Percentiles rank a stretch among this genome's conserved stretches.
These are phyloP conservation scores for Nettapus auritus DNA, from an alignment of 2,113 vertebrate genomes.

Conservation along the genomic window DNA sequence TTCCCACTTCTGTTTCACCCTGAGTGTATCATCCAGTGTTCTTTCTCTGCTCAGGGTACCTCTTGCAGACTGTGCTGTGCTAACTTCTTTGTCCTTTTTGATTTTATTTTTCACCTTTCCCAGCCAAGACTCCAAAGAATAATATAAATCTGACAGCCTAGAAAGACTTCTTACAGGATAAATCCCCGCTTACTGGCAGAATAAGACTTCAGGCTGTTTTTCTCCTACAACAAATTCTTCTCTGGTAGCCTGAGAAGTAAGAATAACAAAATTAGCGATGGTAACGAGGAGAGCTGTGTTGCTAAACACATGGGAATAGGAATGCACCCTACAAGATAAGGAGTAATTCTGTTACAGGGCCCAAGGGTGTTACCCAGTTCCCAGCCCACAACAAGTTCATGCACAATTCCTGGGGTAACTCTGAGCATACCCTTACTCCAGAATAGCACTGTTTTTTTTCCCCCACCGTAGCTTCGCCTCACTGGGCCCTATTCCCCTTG, in stretches of 20 bases:
- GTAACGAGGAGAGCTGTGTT: not conserved
- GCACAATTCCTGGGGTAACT: fast-evolving
- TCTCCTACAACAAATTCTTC: not conserved
- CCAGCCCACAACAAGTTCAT: not conserved
- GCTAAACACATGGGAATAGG: not conserved
- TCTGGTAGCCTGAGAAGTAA: not conserved
- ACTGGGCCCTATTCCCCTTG: not conserved
- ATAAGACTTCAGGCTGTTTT: not conserved
- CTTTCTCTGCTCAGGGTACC: conserved; percentile 26
- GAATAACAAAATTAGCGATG: not conserved
- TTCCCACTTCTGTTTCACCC: conserved; percentile 43
- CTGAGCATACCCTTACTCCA: not conserved
- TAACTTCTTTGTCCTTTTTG: conserved; percentile 50
- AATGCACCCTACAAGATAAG: not conserved
- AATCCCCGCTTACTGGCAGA: not conserved
- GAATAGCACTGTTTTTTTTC: not conserved
- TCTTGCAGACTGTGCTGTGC: not conserved
- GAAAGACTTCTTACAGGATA: not conserved
- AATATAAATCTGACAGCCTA: conserved; percentile 17
- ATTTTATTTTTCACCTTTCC: conserved; percentile 54
- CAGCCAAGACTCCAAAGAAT: not conserved
- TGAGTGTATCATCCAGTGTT: not conserved
- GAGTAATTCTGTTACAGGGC: not conserved
- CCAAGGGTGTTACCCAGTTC: not conserved
- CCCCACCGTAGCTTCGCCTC: not conserved